phyloP scores from a whole-genome alignment of 2,797 vertebrate genomes.

The Anabacerthia variegaticeps region DNA sequence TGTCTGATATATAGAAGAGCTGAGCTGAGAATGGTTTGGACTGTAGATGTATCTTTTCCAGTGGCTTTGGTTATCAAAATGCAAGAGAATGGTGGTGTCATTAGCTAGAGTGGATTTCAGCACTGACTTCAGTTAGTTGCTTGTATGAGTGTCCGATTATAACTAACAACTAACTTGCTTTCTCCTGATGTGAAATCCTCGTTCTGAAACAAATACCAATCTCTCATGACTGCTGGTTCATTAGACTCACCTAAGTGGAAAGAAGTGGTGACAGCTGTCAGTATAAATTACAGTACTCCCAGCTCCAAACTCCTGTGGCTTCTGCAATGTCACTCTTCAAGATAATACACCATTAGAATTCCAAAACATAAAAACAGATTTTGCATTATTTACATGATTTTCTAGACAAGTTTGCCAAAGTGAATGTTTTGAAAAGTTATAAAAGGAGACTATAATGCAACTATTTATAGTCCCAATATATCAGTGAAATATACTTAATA shows the following conservation, averaged over 20 bases:
- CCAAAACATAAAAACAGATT: neutral
- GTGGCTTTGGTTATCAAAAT: neutral
- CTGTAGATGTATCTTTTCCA: neutral
- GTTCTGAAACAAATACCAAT: neutral
- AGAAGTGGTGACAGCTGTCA: slow-evolving; percentile 2
- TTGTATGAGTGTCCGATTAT: neutral
- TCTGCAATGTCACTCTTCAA: neutral
- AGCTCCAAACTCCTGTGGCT: neutral
- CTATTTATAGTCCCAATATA: neutral
- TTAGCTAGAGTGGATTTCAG: neutral
- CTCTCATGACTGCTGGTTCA: neutral
- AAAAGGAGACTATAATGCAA: neutral
- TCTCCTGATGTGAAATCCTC: neutral
- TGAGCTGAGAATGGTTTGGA: neutral
- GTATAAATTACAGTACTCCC: neutral
- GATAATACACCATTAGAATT: neutral
- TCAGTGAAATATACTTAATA: neutral
- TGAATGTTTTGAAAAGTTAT: neutral
- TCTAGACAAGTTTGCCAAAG: neutral
- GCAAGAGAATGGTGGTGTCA: neutral
- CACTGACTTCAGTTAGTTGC: neutral
- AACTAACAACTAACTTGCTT: neutral
- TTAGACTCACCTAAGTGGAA: neutral
- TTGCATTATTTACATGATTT: neutral
- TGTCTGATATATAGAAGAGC: neutral